These are phyloP conservation scores for Parasteatoda tepidariorum DNA, from an alignment of 1,140 invertebrate species.

Conservation along the genomic window DNA sequence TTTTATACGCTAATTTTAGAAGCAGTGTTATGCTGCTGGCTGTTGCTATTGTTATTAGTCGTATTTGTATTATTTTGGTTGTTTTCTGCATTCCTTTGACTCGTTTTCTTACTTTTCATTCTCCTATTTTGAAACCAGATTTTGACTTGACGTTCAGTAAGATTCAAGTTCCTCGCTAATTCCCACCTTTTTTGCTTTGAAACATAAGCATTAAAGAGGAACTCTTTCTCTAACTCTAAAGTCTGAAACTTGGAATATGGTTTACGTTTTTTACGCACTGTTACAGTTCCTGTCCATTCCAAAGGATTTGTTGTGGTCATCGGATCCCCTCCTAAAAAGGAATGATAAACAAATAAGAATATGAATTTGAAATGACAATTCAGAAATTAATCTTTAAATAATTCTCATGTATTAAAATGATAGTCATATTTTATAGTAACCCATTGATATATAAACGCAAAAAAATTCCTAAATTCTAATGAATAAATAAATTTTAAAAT, in stretches of 20 bases:
- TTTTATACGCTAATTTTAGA: conserved; percentile 40
- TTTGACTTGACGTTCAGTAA: conserved; percentile 95
- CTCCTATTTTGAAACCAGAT: conserved; percentile 97
- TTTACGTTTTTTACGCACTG: conserved; percentile 95
- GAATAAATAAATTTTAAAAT: too few species aligned
- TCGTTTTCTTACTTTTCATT: conserved; percentile 99
- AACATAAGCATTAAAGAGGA: conserved; percentile 95
- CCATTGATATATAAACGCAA: too few species aligned
- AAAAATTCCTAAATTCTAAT: too few species aligned
- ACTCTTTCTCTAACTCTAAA: conserved; percentile 96
- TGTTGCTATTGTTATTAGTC: conserved; percentile 66
- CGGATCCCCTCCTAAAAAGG: conserved; percentile 65
- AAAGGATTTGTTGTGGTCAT: conserved; percentile 77
- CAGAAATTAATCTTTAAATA: too few species aligned
- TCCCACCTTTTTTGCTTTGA: conserved; percentile 98
- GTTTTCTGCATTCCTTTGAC: conserved; percentile 80
- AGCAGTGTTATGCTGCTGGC: conserved; percentile 28
- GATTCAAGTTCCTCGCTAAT: conserved; percentile 89
- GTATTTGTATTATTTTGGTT: conserved; percentile 79
- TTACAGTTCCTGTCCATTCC: conserved; percentile 87
- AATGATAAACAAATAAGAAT: conserved; percentile 32
- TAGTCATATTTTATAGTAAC: too few species aligned
- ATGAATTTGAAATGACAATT: too few species aligned
- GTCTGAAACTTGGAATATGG: conserved; percentile 97
- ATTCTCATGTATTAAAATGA: too few species aligned